Conservation (phyloP, 2,797 vertebrate species). For the Otolemur crassicaudatus region DNA sequence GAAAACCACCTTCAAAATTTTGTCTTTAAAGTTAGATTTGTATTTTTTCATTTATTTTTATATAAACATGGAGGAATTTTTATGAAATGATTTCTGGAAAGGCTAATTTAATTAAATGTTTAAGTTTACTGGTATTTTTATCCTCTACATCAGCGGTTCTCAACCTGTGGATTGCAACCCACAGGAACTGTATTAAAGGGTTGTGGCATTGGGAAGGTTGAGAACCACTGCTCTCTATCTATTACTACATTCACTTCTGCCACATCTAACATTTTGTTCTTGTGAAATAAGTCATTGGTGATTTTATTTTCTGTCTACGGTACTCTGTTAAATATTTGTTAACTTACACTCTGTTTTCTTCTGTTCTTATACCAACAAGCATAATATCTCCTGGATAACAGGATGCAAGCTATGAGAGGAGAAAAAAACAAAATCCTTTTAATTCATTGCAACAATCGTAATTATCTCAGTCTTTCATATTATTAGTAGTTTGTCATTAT, state of each 20-base stretch:
- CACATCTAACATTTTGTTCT: conserved; percentile 9
- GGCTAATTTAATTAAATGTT: not conserved
- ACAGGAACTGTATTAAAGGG: no score
- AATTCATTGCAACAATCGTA: conserved; percentile 56
- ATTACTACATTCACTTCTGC: not conserved
- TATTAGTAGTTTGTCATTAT: conserved; percentile 57
- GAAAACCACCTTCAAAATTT: conserved; percentile 7
- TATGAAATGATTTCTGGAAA: conserved; percentile 49
- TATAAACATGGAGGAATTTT: not conserved
- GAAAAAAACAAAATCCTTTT: conserved; percentile 60
- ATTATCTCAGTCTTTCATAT: conserved; percentile 67
- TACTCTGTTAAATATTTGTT: conserved; percentile 4
- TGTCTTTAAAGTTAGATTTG: conserved; percentile 45
- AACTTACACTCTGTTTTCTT: conserved; percentile 50
- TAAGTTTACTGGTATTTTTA: conserved; percentile 40
- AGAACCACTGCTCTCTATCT: not conserved
- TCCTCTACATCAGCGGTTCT: not conserved
- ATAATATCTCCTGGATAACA: conserved; percentile 57
- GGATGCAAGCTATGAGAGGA: conserved; percentile 60
- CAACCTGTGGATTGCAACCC: no score
- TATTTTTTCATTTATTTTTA: conserved; percentile 52
- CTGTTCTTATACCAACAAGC: conserved; percentile 70
- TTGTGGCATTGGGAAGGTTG: no score
- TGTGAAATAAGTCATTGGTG: conserved; percentile 60
- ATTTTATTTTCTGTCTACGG: conserved; percentile 58